These are phyloP conservation scores for Pristiophorus japonicus DNA, from an alignment of 2,113 vertebrate genomes.

Conservation along the genomic window DNA sequence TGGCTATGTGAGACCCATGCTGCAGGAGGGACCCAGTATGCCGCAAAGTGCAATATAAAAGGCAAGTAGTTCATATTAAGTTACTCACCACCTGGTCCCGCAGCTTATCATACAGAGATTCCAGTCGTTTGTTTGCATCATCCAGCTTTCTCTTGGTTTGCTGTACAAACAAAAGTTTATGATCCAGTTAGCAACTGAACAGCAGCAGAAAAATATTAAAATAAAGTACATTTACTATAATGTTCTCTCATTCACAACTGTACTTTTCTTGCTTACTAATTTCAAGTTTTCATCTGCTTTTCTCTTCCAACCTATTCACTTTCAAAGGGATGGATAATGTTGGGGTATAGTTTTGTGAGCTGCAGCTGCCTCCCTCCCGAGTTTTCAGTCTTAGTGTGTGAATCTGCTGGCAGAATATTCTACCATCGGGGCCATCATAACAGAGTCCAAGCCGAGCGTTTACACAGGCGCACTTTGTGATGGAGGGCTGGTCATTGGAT, in stretches of 20 bases:
- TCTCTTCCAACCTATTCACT: background rate
- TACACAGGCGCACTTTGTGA: background rate
- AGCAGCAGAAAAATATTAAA: background rate
- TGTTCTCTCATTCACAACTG: background rate
- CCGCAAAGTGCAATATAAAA: background rate
- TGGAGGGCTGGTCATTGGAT: background rate
- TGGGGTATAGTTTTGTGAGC: background rate
- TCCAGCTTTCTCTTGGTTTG: conserved; percentile 98
- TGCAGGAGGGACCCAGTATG: background rate
- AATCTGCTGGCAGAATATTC: background rate
- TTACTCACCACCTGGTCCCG: conserved; percentile 85
- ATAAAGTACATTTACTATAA: background rate
- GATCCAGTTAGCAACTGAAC: background rate
- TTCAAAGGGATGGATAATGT: background rate
- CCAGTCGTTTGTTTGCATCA: conserved; percentile 88
- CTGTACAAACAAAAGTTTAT: conserved; percentile 52
- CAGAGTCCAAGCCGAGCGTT: background rate
- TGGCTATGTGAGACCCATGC: background rate
- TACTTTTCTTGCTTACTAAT: background rate
- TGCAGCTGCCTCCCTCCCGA: background rate
- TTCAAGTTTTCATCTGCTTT: background rate
- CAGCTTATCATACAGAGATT: conserved; percentile 90
- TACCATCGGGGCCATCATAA: no score
- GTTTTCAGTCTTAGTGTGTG: background rate
- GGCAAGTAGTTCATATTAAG: background rate